A percentile compares a stretch with the other conserved stretches of the same genome.
phyloP scores from a whole-genome alignment of 2,113 vertebrate species.

The Mormoops blainvillei region DNA sequence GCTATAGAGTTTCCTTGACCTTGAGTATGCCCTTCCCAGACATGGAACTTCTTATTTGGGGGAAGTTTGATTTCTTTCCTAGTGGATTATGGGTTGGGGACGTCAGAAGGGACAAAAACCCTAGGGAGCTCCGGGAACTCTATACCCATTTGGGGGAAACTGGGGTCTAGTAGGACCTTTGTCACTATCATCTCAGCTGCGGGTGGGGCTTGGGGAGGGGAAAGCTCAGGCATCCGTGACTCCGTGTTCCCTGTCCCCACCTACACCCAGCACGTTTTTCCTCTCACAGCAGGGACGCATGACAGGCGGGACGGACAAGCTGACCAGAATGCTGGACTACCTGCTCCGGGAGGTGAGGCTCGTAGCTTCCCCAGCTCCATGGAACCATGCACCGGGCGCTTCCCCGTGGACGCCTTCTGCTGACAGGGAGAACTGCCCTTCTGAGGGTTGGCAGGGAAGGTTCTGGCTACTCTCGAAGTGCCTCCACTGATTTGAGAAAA shows the following conservation, averaged over 20 bases:
- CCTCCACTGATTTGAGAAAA: background rate
- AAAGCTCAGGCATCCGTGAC: background rate
- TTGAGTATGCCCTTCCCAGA: background rate
- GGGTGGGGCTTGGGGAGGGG: background rate
- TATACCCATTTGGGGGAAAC: background rate
- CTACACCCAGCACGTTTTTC: background rate
- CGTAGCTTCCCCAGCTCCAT: rapidly evolving
- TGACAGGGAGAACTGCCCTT: background rate
- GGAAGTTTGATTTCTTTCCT: background rate
- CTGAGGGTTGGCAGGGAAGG: background rate
- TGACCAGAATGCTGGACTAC: constrained; percentile 74
- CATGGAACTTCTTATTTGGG: background rate
- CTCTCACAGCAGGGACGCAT: constrained; percentile 62
- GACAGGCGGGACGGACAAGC: constrained; percentile 14
- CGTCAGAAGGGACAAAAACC: background rate
- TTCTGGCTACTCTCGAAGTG: background rate
- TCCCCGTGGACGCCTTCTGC: rapidly evolving
- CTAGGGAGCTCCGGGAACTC: background rate
- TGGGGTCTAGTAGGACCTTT: background rate
- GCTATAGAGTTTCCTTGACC: background rate
- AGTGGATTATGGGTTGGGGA: background rate
- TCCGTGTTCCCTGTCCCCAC: too few species aligned
- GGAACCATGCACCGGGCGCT: rapidly evolving
- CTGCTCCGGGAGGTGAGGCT: constrained; percentile 76
- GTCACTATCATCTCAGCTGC: background rate